Conservation (phyloP, 2,888 invertebrate species). For the Meteorus cinctellus region DNA sequence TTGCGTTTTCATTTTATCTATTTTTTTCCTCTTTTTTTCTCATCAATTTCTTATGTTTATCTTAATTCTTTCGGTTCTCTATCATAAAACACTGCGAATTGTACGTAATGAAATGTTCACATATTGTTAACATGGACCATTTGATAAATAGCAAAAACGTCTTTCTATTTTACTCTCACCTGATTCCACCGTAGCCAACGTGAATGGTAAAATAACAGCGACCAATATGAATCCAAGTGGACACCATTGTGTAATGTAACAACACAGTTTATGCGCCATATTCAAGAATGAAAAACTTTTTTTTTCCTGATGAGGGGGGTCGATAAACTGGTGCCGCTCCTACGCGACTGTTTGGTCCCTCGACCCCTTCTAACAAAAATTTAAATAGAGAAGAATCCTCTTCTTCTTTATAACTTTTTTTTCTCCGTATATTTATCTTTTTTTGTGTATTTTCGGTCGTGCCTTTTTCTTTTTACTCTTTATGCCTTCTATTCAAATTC, state of each 20-base stretch:
- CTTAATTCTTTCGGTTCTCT: background rate
- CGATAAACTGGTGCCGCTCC: constrained; percentile 37
- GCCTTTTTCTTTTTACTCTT: background rate
- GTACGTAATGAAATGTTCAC: background rate
- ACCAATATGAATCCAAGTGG: constrained; percentile 50
- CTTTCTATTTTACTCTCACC: constrained; percentile 43
- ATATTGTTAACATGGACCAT: background rate
- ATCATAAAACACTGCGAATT: background rate
- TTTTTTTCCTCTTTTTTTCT: background rate
- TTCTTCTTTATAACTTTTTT: constrained; percentile 8
- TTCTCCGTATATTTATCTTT: background rate
- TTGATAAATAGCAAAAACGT: too few relatives aligned
- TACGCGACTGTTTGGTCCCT: constrained; percentile 26
- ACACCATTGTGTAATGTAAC: constrained; percentile 34
- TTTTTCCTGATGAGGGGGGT: constrained; percentile 15
- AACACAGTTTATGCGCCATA: constrained; percentile 52
- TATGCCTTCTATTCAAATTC: constrained; percentile 15
- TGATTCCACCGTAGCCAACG: constrained; percentile 44
- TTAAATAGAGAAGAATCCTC: constrained; percentile 1
- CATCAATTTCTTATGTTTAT: background rate
- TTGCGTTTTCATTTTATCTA: background rate
- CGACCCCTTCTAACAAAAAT: constrained; percentile 2
- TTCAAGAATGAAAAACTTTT: constrained; percentile 24
- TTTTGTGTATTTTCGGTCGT: background rate
- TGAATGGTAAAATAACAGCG: constrained; percentile 46